These are phyloP conservation scores for Hippocampus comes DNA, from an alignment of 2,113 vertebrate genomes.

Conservation along the genomic window DNA sequence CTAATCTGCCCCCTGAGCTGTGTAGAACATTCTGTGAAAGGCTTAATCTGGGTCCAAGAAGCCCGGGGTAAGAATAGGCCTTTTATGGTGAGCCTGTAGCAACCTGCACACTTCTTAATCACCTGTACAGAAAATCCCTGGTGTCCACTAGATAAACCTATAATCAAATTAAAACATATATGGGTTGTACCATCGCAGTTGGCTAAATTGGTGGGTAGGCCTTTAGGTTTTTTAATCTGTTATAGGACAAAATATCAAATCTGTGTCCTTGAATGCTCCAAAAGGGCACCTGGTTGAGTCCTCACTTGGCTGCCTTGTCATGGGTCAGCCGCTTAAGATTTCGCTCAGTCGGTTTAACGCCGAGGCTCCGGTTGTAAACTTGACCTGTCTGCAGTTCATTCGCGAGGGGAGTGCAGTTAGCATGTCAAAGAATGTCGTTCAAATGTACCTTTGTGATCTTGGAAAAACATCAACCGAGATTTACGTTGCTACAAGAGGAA, in stretches of 20 bases:
- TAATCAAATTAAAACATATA: constrained; percentile 59
- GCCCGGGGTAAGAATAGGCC: constrained; percentile 52
- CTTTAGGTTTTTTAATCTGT: constrained; percentile 20
- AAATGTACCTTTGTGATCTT: background rate
- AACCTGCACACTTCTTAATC: constrained; percentile 53
- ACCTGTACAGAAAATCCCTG: constrained; percentile 60
- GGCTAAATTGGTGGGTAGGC: constrained; percentile 1
- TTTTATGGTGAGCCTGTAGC: constrained; percentile 31
- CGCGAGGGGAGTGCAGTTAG: background rate
- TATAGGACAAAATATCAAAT: constrained; percentile 11
- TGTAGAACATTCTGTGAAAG: constrained; percentile 52
- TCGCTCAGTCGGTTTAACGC: constrained; percentile 34
- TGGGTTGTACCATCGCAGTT: background rate
- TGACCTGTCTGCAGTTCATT: constrained; percentile 26
- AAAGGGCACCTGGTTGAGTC: background rate
- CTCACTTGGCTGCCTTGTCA: background rate
- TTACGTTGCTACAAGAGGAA: too few species aligned
- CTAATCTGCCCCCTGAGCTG: constrained; percentile 45
- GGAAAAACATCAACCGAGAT: background rate
- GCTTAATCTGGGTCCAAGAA: constrained; percentile 52
- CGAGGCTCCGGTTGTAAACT: constrained; percentile 5
- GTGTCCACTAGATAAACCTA: constrained; percentile 56
- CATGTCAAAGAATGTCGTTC: background rate
- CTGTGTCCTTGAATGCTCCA: constrained; percentile 14
- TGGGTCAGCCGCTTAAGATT: constrained; percentile 38